Percentiles rank a stretch among this genome's conserved stretches.
phyloP scores from a whole-genome alignment of 2,113 vertebrate species.

The Prochilodus magdalenae region DNA sequence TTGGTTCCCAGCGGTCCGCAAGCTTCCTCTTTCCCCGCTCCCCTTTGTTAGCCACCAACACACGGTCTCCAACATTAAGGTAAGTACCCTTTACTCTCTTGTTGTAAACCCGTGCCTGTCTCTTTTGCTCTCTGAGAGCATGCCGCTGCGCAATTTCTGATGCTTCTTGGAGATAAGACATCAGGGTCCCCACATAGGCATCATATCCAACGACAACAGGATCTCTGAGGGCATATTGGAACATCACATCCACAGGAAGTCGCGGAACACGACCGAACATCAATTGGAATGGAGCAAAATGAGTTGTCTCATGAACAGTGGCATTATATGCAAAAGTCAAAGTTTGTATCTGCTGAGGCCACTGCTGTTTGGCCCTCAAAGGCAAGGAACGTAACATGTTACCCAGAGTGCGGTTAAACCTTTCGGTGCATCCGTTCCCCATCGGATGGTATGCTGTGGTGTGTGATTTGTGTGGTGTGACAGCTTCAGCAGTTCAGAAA shows the following conservation, averaged over 20 bases:
- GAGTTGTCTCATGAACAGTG: slow-evolving; percentile 6
- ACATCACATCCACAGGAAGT: slow-evolving; percentile 1
- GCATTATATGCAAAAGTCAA: neutral
- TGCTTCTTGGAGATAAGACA: neutral
- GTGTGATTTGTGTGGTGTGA: no score
- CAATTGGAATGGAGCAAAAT: slow-evolving; percentile 7
- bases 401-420: neutral
- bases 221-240: neutral
- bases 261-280: neutral
- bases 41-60: slow-evolving; percentile 1
- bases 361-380: neutral
- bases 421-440: neutral
- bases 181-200: neutral
- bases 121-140: no score
- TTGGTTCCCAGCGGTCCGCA: neutral
- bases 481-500: no score
- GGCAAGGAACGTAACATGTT: neutral
- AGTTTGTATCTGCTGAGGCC: no score
- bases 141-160: no score
- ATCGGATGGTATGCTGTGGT: neutral
- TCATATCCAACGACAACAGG: neutral
- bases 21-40: neutral
- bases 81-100: no score
- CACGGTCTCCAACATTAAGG: no score
- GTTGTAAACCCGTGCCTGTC: no score